Conservation (phyloP, 1,140 invertebrate genomes). For the Bombyx mandarina region DNA sequence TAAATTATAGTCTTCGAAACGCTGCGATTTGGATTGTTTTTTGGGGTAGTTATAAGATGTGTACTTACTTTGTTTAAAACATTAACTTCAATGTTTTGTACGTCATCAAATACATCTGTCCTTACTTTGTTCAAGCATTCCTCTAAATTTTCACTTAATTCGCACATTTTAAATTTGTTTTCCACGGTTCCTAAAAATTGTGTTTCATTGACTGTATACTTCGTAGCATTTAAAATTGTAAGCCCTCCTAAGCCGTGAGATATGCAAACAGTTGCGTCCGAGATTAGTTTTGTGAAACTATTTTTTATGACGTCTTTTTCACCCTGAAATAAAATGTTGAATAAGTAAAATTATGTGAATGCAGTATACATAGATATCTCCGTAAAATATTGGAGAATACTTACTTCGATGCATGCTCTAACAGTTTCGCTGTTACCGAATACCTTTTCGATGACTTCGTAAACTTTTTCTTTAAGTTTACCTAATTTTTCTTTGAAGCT, state of each 20-base stretch:
- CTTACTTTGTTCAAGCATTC: slow-evolving; percentile 23
- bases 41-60: too few species aligned
- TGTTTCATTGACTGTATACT: slow-evolving; percentile 13
- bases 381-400: slow-evolving; percentile 8
- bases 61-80: slow-evolving; percentile 21
- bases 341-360: too few species aligned
- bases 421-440: slow-evolving; percentile 15
- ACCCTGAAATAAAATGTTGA: slow-evolving; percentile 19
- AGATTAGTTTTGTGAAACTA: slow-evolving; percentile 21
- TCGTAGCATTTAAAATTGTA: slow-evolving; percentile 2
- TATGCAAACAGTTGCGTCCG: slow-evolving; percentile 20
- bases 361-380: not conserved
- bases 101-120: slow-evolving; percentile 16
- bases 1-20: not conserved
- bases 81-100: slow-evolving; percentile 14
- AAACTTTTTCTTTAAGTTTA: slow-evolving; percentile 18
- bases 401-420: slow-evolving; percentile 28
- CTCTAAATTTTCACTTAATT: slow-evolving; percentile 16
- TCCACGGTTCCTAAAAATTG: slow-evolving; percentile 20
- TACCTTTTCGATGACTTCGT: slow-evolving; percentile 17
- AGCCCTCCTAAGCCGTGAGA: slow-evolving; percentile 12
- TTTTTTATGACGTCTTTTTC: slow-evolving; percentile 18
- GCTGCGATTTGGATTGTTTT: too few species aligned
- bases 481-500: slow-evolving; percentile 18
- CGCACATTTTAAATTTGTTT: slow-evolving; percentile 17